Evolutionary conservation across 1,140 invertebrate genomes (phyloP).

Genomic region (Apis florea): DNA sequence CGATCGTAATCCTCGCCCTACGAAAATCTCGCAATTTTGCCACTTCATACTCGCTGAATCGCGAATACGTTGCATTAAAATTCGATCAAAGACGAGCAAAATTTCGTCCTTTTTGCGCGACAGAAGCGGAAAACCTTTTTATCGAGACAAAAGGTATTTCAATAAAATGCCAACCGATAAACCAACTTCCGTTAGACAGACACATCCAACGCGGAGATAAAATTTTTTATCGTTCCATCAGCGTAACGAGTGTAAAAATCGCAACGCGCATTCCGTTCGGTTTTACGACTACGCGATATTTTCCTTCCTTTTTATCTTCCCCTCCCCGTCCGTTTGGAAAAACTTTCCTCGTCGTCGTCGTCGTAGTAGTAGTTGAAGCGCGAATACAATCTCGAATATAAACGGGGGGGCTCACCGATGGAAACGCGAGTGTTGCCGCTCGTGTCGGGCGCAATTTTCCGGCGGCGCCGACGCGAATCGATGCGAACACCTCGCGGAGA

Average conservation of each 20-base stretch:
- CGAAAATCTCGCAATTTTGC: too few relatives aligned
- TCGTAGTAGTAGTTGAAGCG: background rate
- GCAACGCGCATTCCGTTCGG: background rate
- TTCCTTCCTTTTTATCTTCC: background rate
- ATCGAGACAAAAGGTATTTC: too few relatives aligned
- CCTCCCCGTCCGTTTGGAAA: background rate
- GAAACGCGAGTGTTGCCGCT: background rate
- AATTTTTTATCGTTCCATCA: slow-evolving; percentile 6
- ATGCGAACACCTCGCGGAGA: slow-evolving; percentile 38
- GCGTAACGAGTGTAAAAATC: background rate
- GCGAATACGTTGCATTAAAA: too few relatives aligned
- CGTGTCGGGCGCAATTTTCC: slow-evolving; percentile 18
- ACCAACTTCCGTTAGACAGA: slow-evolving; percentile 3
- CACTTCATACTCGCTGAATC: too few relatives aligned
- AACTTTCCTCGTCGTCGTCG: background rate
- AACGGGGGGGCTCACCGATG: background rate
- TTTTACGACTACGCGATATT: slow-evolving; percentile 26
- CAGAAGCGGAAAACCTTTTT: too few relatives aligned
- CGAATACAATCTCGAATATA: background rate
- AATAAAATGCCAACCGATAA: background rate
- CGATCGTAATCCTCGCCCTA: background rate
- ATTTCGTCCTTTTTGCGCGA: too few relatives aligned
- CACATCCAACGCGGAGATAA: background rate
- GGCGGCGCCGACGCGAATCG: slow-evolving; percentile 44
- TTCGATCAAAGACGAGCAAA: too few relatives aligned